phyloP scores from a whole-genome alignment of 2,113 vertebrate species.

The Pterocles orientalis region DNA sequence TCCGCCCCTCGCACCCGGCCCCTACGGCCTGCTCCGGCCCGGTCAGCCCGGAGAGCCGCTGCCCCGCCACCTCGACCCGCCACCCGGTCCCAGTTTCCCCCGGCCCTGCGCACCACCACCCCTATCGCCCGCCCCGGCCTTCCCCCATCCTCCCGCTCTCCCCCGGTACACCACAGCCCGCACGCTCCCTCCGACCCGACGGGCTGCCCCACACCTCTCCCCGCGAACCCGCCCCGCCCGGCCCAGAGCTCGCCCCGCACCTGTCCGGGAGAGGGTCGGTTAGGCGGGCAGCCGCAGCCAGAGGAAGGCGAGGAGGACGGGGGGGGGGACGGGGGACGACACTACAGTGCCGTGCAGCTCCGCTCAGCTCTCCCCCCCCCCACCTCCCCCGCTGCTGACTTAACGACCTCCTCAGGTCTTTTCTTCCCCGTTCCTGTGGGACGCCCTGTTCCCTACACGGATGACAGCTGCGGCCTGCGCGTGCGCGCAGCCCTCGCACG shows the following conservation, averaged over 20 bases:
- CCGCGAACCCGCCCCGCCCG: background rate
- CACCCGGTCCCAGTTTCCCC: too few species aligned
- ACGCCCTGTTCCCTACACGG: slow-evolving; percentile 2
- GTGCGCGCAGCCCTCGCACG: background rate
- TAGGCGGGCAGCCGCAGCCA: background rate
- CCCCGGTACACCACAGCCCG: background rate
- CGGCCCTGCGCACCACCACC: too few species aligned
- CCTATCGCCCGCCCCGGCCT: too few species aligned
- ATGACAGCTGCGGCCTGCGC: slow-evolving; percentile 67
- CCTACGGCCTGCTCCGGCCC: background rate
- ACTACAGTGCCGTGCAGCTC: background rate
- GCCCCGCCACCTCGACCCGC: too few species aligned
- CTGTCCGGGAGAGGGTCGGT: background rate
- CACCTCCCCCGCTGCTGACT: background rate
- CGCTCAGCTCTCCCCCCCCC: background rate
- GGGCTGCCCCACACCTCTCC: background rate
- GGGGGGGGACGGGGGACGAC: too few species aligned
- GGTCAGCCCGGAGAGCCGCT: background rate
- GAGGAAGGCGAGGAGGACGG: background rate
- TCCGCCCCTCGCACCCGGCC: background rate
- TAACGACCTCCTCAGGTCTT: background rate
- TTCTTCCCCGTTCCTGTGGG: background rate
- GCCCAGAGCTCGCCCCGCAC: background rate
- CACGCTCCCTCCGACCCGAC: too few species aligned
- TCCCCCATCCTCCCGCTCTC: background rate